Evolutionary conservation across 2,113 vertebrate species (phyloP).

Genomic region (Heloderma charlesbogerti): DNA sequence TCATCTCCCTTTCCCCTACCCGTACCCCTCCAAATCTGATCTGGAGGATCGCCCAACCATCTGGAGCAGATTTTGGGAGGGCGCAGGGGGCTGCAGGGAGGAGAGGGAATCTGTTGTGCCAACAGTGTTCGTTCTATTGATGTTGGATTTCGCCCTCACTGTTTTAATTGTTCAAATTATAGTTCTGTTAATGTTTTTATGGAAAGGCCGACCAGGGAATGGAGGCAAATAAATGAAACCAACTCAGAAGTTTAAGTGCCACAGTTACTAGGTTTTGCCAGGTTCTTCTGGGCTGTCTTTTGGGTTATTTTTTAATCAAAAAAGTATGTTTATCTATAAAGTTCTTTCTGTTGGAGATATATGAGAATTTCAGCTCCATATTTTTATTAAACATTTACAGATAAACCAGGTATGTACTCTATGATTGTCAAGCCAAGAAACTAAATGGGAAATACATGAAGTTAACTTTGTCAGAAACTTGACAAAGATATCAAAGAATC

Average conservation of each 20-base stretch:
- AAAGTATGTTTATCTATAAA: background rate
- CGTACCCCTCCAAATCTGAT: no score
- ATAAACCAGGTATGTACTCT: background rate
- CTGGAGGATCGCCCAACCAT: no score
- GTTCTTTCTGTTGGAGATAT: background rate
- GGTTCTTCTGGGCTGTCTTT: background rate
- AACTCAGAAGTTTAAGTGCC: no score
- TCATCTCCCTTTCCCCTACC: background rate
- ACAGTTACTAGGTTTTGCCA: background rate
- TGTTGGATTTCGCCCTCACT: no score
- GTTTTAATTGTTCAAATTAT: background rate
- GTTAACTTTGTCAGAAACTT: background rate
- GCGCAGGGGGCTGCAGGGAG: no score
- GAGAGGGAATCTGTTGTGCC: no score
- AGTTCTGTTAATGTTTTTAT: background rate
- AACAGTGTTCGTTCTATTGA: no score
- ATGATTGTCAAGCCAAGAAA: background rate
- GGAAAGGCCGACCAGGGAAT: no score
- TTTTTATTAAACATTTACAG: background rate
- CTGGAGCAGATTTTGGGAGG: no score
- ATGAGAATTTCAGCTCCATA: background rate
- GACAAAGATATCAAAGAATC: background rate
- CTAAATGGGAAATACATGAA: background rate
- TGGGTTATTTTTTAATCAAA: background rate
- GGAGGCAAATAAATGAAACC: no score